These are phyloP conservation scores for Leptinotarsa rubiginosa DNA, from an alignment of 2,888 invertebrate genomes.

Conservation along the genomic window DNA sequence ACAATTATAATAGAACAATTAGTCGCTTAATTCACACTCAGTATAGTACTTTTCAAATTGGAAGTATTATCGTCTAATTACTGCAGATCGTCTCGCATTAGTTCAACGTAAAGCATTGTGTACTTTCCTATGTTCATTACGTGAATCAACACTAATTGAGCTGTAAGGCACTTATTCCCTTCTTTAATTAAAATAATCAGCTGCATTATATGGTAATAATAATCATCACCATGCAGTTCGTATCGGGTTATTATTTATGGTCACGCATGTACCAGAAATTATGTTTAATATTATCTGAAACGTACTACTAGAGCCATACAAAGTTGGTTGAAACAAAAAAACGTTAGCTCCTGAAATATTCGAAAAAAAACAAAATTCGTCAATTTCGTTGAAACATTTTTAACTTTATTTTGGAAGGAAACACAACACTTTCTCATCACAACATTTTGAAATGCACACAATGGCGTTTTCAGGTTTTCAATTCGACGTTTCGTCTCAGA, in stretches of 20 bases:
- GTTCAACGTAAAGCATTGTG: slow-evolving; percentile 15
- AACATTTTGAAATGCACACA: too few species aligned
- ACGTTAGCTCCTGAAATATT: too few species aligned
- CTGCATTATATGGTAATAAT: slow-evolving; percentile 41
- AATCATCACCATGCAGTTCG: slow-evolving; percentile 40
- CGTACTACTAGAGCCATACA: not conserved
- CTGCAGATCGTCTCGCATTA: slow-evolving; percentile 27
- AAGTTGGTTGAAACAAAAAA: not conserved
- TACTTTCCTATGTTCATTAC: slow-evolving; percentile 44
- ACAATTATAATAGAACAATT: not conserved
- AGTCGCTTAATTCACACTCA: slow-evolving; percentile 25
- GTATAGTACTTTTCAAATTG: slow-evolving; percentile 28
- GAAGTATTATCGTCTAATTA: slow-evolving; percentile 29
- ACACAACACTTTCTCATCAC: too few species aligned
- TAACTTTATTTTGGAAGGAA: too few species aligned
- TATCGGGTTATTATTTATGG: slow-evolving; percentile 41
- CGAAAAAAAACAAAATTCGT: too few species aligned
- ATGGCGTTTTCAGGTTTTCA: too few species aligned
- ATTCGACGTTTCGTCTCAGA: too few species aligned
- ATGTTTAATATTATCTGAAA: not conserved
- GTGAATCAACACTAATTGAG: slow-evolving; percentile 49
- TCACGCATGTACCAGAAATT: slow-evolving; percentile 22
- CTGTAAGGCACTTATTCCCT: slow-evolving; percentile 49
- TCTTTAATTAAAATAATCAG: slow-evolving; percentile 54
- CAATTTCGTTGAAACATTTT: too few species aligned